phyloP scores from a whole-genome alignment of 2,113 vertebrate species.

The Sprattus sprattus region DNA sequence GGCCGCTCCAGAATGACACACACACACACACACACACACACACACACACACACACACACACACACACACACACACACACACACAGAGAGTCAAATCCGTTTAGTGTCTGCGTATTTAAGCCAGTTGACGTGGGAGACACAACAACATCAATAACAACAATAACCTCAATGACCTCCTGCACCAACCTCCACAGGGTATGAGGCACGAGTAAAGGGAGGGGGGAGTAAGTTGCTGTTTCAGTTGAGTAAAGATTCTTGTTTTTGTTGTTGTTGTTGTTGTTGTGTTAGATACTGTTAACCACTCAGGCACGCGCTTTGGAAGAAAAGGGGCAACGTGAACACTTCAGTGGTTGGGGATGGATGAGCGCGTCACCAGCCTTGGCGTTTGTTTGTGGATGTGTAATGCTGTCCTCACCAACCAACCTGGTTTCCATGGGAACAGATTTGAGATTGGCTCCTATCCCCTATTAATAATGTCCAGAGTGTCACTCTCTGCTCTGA shows the following conservation, averaged over 20 bases:
- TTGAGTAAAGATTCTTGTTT: no score
- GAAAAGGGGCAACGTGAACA: background rate
- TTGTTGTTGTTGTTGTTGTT: no score
- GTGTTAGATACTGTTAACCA: no score
- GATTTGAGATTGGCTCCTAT: background rate
- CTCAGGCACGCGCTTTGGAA: background rate
- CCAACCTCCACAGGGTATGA: background rate
- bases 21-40: background rate
- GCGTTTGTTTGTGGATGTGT: conserved; percentile 17
- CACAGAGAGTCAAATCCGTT: background rate
- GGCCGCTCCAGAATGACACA: no score
- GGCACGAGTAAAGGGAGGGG: no score
- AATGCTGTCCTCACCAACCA: conserved; percentile 25
- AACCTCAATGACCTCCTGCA: background rate
- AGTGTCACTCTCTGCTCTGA: background rate
- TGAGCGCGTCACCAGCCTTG: background rate
- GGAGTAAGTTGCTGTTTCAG: no score
- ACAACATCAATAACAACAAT: background rate
- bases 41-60: background rate
- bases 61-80: background rate
- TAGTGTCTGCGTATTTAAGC: background rate
- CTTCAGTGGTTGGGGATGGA: background rate
- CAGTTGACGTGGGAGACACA: background rate
- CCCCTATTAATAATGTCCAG: background rate
- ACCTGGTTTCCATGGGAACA: conserved; percentile 42